phyloP scores from a whole-genome alignment of 2,888 invertebrate species.

The Rapana venosa region DNA sequence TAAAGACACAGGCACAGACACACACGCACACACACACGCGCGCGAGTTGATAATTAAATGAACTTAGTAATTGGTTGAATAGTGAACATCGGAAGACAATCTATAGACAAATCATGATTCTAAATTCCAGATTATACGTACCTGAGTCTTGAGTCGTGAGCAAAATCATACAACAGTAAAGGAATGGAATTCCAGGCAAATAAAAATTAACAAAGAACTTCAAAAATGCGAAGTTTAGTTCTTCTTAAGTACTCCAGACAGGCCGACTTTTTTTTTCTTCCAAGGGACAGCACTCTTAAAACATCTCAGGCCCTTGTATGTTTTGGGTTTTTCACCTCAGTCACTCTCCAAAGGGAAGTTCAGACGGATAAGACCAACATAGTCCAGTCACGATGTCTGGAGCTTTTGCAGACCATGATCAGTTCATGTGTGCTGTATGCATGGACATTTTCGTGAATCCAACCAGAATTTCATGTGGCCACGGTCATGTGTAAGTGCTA shows the following conservation, averaged over 20 bases:
- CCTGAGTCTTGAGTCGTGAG: background rate
- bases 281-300: conserved; percentile 25
- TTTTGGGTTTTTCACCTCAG: background rate
- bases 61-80: no score
- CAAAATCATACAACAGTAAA: background rate
- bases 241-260: background rate
- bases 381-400: background rate
- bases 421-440: conserved; percentile 66
- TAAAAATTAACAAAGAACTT: background rate
- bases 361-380: background rate
- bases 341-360: background rate
- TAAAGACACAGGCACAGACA: no score
- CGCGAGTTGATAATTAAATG: no score
- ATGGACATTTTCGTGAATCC: conserved; percentile 64
- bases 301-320: background rate
- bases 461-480: conserved; percentile 62
- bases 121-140: background rate
- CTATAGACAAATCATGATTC: no score
- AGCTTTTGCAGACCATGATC: conserved; percentile 23
- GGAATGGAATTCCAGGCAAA: background rate
- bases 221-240: background rate
- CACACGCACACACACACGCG: no score
- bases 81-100: no score
- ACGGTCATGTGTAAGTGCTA: conserved; percentile 61
- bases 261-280: conserved; percentile 1